Conservation (phyloP, 2,797 vertebrate species). For the Anguilla anguilla region DNA sequence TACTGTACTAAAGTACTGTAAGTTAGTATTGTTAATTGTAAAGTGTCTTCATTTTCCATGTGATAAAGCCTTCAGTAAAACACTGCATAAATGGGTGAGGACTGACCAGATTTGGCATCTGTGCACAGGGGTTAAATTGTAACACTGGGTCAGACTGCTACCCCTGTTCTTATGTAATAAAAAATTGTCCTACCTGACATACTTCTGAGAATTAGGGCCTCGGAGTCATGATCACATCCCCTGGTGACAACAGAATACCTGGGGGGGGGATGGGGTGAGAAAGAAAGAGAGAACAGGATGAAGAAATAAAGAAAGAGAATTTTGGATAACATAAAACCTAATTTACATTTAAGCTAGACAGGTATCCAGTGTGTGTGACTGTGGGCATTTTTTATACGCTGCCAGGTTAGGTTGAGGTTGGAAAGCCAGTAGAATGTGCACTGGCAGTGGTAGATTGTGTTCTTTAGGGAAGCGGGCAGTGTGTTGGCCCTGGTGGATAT, state of each 20-base stretch:
- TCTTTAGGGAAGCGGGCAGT: not conserved
- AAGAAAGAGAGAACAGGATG: not conserved
- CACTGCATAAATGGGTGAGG: no score
- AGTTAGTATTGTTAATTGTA: no score
- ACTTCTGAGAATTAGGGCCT: conserved; percentile 21
- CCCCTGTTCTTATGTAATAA: not conserved
- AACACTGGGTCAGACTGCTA: not conserved
- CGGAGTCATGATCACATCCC: conserved; percentile 14
- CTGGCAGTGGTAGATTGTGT: not conserved
- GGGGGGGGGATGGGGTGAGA: not conserved
- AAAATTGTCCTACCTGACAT: conserved; percentile 10
- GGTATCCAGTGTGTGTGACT: not conserved
- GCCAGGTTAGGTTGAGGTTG: not conserved
- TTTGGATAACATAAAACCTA: not conserved
- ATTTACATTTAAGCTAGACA: conserved; percentile 14
- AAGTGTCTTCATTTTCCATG: no score
- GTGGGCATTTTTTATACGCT: not conserved
- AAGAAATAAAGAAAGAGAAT: not conserved
- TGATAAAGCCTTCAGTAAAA: no score
- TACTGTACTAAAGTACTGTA: no score
- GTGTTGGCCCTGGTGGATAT: not conserved
- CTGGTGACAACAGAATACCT: conserved; percentile 15
- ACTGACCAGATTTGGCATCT: no score
- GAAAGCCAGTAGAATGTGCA: not conserved
- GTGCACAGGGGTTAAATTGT: no score